phyloP scores from a whole-genome alignment of 2,113 vertebrate genomes.

The Clarias magur region DNA sequence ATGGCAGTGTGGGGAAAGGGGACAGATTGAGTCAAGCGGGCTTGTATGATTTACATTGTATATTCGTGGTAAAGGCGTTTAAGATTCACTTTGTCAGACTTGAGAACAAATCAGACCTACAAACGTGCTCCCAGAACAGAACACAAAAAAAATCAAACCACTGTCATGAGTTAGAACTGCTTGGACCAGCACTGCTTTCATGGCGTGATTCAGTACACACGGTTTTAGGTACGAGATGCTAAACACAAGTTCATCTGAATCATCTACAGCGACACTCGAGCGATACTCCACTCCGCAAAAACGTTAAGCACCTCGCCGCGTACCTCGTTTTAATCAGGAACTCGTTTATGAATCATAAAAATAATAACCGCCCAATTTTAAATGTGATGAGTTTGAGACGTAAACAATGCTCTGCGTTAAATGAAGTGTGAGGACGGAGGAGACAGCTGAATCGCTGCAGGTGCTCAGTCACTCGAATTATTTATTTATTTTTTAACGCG shows the following conservation, averaged over 20 bases:
- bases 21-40: no score
- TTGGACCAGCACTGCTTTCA: background rate
- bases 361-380: background rate
- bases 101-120: no score
- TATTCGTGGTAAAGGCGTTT: no score
- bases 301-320: background rate
- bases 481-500: background rate
- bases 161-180: no score
- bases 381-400: background rate
- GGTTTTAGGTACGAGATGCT: background rate
- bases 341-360: background rate
- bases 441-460: background rate
- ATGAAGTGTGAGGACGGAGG: background rate
- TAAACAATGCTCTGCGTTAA: background rate
- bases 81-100: no score
- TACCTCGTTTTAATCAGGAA: background rate
- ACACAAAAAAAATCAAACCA: no score
- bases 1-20: no score
- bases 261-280: background rate
- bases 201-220: background rate
- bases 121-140: no score
- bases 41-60: no score
- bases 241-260: background rate
- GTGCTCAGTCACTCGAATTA: background rate
- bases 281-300: background rate